Conservation (phyloP, 37 sponge, comb jelly and placozoan genomes). For the Crambe crambe region DNA sequence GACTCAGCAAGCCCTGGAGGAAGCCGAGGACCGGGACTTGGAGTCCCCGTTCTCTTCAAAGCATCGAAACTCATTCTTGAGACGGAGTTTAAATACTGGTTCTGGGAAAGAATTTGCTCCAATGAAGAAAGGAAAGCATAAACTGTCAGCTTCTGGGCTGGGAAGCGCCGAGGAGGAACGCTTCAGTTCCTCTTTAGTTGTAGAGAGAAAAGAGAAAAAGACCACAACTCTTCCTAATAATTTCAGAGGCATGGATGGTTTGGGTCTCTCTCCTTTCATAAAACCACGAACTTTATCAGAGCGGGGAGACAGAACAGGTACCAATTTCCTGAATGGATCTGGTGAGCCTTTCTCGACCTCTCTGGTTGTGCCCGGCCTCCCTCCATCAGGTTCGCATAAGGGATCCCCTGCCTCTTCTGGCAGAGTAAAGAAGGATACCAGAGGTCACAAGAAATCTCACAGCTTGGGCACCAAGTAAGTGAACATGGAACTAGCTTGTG, state of each 20-base stretch:
- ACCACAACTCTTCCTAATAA: background rate
- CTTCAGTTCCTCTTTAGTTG: background rate
- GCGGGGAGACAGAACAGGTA: background rate
- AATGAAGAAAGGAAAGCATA: background rate
- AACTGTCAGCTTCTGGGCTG: background rate
- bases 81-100: background rate
- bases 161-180: background rate
- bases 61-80: background rate
- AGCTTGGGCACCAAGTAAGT: constrained; percentile 76
- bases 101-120: background rate
- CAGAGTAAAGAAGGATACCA: background rate
- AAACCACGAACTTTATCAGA: background rate
- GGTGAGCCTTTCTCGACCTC: background rate
- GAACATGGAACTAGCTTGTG: background rate
- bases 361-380: background rate
- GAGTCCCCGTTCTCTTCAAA: background rate
- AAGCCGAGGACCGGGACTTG: background rate
- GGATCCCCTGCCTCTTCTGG: constrained; percentile 3
- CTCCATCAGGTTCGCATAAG: background rate
- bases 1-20: background rate
- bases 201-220: no score
- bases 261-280: background rate
- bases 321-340: background rate
- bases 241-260: background rate
- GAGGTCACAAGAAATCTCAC: constrained; percentile 63